Base-by-base conservation (phyloP, 2,797 vertebrate species). In the Enteromius afrohamiltoni region DNA sequence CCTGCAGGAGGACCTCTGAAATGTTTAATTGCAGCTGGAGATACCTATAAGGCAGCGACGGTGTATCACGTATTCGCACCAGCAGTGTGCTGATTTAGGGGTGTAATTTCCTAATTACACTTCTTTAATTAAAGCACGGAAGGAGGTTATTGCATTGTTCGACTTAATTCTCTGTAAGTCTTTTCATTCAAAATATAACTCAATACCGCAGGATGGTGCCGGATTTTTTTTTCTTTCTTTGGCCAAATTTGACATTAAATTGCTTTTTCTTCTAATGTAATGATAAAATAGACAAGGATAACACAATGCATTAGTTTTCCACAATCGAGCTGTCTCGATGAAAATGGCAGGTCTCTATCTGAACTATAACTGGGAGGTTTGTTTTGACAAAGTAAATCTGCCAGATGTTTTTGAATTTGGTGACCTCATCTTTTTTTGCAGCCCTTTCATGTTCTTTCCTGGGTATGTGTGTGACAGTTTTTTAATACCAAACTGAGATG, bases 21-120 rank as follows among this genome's bases (percentile, higher is more conserved):
- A 87, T 83, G 77, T 85, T 77, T 88, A 84, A 88, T 85, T 89
- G 85, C 58, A 73, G 83, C 68, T 64, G 83, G 83, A 87, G 73
- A 80, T 86, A 69, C 76, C 75, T 79, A 49, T 70, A 73, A 82
- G 73, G 84, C 71, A 67, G 74, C 45, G 55, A 67, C 23, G 17
- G 73, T 60, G 68, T 79, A 86, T 69, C 86, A 51, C 55, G 70
- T 79, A 51, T 83, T 81, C 60, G 64, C 75, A 81, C 64, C 75
- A 79, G 81, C 83, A n/a, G 73, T 31, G 74, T 74, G 74, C 85
- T 83, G 82, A 87, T 82, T 85, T 80, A 86, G 37, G 49, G 62
- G 49, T 80, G 75, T 68, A 40, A 83, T 70, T 64, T 82, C 73
- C 68, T 87, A 88, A 90, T 87, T 88, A 85, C 45, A 53, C 31